Conservation (phyloP, 2,888 invertebrate genomes). For the Drymonia ruficornis region DNA sequence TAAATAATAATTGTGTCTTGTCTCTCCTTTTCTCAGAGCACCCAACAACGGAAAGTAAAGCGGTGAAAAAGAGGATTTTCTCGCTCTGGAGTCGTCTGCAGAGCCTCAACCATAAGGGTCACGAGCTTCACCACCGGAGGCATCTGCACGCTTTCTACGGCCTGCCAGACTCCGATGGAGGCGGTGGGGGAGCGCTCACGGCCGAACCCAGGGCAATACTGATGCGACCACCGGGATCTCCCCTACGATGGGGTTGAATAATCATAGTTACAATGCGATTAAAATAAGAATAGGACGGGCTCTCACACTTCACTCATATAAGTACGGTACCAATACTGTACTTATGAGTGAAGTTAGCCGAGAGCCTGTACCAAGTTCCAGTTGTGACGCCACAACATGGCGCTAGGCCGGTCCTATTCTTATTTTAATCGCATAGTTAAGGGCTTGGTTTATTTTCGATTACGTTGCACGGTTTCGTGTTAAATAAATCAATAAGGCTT, state of each 20-base stretch:
- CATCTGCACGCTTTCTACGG: conserved; percentile 73
- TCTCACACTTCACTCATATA: too few relatives aligned
- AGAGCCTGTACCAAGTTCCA: too few relatives aligned
- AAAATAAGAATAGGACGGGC: too few relatives aligned
- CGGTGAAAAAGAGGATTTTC: conserved; percentile 71
- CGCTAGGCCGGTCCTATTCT: too few relatives aligned
- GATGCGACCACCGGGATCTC: conserved; percentile 77
- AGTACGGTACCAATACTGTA: too few relatives aligned
- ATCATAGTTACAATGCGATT: conserved; percentile 22
- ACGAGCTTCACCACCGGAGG: conserved; percentile 72
- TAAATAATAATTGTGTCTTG: too few relatives aligned
- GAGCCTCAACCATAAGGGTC: conserved; percentile 71
- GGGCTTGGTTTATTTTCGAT: conserved; percentile 23
- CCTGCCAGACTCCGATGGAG: conserved; percentile 61
- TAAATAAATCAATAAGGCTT: conserved; percentile 26
- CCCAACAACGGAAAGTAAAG: conserved; percentile 47
- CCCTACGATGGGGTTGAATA: conserved; percentile 74
- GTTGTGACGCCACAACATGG: too few relatives aligned
- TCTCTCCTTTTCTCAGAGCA: conserved; percentile 48
- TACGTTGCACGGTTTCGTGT: conserved; percentile 32
- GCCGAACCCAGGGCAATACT: conserved; percentile 72
- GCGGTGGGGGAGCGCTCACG: conserved; percentile 58
- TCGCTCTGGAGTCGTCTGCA: conserved; percentile 78
- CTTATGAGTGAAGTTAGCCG: too few relatives aligned
- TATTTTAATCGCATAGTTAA: too few relatives aligned